phyloP scores from a whole-genome alignment of 2,113 vertebrate species.

The Odontophorus gujanensis region DNA sequence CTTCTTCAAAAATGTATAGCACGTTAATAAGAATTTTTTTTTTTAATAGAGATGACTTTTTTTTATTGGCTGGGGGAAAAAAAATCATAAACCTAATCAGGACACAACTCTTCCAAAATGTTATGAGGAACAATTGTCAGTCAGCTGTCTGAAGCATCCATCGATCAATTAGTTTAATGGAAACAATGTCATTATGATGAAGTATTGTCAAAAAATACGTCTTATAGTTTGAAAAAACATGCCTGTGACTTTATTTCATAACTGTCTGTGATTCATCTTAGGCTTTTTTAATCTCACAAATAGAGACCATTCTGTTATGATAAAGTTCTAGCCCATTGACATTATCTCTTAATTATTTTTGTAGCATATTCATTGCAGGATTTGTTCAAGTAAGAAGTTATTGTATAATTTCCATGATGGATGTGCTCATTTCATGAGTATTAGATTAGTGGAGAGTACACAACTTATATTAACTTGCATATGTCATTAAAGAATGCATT shows the following conservation, averaged over 20 bases:
- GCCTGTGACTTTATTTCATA: not conserved
- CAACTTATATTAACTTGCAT: conserved; percentile 67
- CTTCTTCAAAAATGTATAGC: conserved; percentile 17
- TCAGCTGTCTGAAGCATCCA: conserved; percentile 17
- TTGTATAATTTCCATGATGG: conserved; percentile 72
- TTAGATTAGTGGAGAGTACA: conserved; percentile 72
- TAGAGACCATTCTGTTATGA: conserved; percentile 5
- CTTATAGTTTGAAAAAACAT: conserved; percentile 24
- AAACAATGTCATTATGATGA: conserved; percentile 45
- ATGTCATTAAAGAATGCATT: conserved; percentile 63
- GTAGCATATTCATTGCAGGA: conserved; percentile 63
- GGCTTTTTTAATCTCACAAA: conserved; percentile 50
- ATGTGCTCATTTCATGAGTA: conserved; percentile 74
- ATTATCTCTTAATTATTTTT: conserved; percentile 74
- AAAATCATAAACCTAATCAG: not conserved
- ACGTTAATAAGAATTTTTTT: conserved; percentile 2
- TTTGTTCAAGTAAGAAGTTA: conserved; percentile 68
- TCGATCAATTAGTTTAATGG: conserved; percentile 26
- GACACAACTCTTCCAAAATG: conserved; percentile 12
- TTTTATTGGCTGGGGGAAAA: not conserved
- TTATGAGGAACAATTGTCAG: not conserved
- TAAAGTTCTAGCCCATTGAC: conserved; percentile 3
- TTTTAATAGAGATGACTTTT: not conserved
- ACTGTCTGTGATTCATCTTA: not conserved
- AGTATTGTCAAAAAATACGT: not conserved